Evolutionary conservation across 2,113 vertebrate genomes (phyloP).

Genomic region (Erythrolamprus reginae): DNA sequence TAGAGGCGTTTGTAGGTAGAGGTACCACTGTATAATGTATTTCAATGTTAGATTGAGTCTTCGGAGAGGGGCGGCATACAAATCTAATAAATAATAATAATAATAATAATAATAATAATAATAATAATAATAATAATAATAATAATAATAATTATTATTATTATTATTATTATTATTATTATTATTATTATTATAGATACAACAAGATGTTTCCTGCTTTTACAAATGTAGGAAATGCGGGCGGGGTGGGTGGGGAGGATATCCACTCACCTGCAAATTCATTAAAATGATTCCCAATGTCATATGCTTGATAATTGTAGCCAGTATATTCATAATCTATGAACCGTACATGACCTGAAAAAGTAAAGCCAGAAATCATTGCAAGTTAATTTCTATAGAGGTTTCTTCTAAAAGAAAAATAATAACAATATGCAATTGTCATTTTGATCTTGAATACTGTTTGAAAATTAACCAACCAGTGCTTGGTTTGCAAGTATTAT

Average conservation of each 20-base stretch:
- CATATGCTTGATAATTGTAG: constrained; percentile 97
- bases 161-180: too few relatives aligned
- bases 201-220: background rate
- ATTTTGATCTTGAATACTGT: background rate
- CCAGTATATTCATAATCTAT: constrained; percentile 97
- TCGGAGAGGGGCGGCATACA: too few relatives aligned
- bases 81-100: too few relatives aligned
- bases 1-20: too few relatives aligned
- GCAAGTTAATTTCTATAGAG: background rate
- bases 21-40: too few relatives aligned
- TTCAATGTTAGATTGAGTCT: too few relatives aligned
- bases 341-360: constrained; percentile 81
- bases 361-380: background rate
- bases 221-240: background rate
- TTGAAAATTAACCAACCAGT: background rate
- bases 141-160: too few relatives aligned
- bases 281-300: constrained; percentile 98
- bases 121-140: too few relatives aligned
- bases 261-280: constrained; percentile 87
- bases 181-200: background rate
- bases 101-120: too few relatives aligned
- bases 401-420: background rate
- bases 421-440: too few relatives aligned
- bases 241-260: fast-evolving
- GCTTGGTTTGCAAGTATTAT: background rate